These are phyloP conservation scores for Hydrolagus colliei DNA, from an alignment of 2,797 vertebrate genomes.

Conservation along the genomic window DNA sequence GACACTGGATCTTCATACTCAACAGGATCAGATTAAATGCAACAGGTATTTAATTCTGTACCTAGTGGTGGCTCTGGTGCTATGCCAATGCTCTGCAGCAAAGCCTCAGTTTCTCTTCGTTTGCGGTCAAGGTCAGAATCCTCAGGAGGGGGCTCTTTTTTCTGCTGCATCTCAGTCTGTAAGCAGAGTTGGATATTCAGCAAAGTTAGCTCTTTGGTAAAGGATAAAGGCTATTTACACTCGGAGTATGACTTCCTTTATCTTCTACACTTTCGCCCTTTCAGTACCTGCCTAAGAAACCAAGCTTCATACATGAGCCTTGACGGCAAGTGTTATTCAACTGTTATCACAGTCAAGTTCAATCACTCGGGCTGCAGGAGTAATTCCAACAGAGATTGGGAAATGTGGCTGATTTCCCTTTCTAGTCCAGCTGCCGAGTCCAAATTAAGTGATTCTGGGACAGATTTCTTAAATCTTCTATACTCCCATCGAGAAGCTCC, in stretches of 20 bases:
- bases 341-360: no score
- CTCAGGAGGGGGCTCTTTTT: conserved; percentile 65
- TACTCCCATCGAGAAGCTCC: no score
- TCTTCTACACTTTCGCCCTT: background rate
- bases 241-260: background rate
- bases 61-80: conserved; percentile 76
- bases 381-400: no score
- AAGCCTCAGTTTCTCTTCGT: conserved; percentile 71
- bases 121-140: conserved; percentile 75
- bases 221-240: no score
- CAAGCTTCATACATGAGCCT: no score
- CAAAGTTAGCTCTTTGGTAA: background rate
- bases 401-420: no score
- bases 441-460: no score
- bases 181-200: background rate
- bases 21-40: background rate
- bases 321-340: no score
- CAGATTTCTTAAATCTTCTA: no score
- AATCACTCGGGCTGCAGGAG: no score
- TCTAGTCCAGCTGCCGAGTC: no score
- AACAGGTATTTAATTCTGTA: conserved; percentile 42
- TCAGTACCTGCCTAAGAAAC: no score
- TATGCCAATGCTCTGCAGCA: conserved; percentile 78
- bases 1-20: background rate
- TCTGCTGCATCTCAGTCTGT: conserved; percentile 67